Conservation (phyloP, 2,888 invertebrate genomes). For the Drosophila suboccidentalis region DNA sequence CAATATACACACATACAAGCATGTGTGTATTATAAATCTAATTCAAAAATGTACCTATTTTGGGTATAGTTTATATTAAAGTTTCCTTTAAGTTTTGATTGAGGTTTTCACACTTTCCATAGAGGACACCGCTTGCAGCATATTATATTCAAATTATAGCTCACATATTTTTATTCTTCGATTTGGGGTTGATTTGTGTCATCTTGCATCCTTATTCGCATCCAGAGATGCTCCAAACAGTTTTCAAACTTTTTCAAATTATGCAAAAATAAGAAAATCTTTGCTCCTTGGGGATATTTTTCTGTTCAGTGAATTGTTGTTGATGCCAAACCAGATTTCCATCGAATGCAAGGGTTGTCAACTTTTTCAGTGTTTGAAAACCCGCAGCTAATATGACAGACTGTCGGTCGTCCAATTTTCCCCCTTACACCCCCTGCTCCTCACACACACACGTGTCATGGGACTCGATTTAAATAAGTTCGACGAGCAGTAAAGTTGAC, state of each 20-base stretch:
- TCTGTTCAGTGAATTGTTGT: constrained; percentile 75
- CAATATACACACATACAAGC: too few species aligned
- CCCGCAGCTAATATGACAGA: constrained; percentile 64
- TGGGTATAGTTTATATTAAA: not conserved
- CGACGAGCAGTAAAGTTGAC: constrained; percentile 61
- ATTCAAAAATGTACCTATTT: too few species aligned
- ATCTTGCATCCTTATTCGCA: constrained; percentile 34
- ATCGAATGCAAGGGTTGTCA: constrained; percentile 66
- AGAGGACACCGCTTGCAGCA: constrained; percentile 28
- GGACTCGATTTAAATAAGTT: constrained; percentile 75
- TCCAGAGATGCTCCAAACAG: constrained; percentile 29
- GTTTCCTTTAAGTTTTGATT: not conserved
- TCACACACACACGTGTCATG: constrained; percentile 58
- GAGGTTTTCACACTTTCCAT: constrained; percentile 12
- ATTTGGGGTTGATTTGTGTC: constrained; percentile 69
- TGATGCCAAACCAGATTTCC: constrained; percentile 72
- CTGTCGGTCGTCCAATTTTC: constrained; percentile 3
- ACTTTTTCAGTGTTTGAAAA: constrained; percentile 42
- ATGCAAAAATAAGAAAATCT: constrained; percentile 64
- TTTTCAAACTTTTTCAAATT: constrained; percentile 70
- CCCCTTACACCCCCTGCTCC: not conserved
- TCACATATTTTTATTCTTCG: constrained; percentile 49
- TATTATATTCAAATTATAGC: constrained; percentile 67
- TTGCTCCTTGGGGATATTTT: constrained; percentile 77
- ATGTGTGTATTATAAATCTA: too few species aligned